Percentiles rank a stretch among this genome's conserved stretches.
phyloP scores from a whole-genome alignment of 1,140 invertebrate species.

The Aphaenogaster rudis region DNA sequence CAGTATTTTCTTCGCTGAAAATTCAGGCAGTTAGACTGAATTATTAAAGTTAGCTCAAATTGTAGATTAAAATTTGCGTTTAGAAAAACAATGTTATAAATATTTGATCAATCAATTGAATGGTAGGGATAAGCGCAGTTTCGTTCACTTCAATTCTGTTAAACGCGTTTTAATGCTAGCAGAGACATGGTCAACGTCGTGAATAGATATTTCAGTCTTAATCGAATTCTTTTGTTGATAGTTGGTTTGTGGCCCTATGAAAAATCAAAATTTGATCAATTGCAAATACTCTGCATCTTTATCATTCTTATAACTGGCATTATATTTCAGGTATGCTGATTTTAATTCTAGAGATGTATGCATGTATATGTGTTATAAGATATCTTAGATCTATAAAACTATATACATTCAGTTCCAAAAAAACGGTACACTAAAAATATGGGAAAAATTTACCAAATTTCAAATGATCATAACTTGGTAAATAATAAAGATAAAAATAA shows the following conservation, averaged over 20 bases:
- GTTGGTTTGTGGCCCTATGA: conserved; percentile 12
- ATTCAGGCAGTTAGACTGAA: background rate
- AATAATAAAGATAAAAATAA: no score
- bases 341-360: background rate
- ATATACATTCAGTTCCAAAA: no score
- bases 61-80: background rate
- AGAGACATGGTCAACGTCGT: background rate
- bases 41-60: background rate
- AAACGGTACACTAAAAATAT: no score
- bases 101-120: background rate
- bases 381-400: background rate
- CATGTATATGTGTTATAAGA: no score
- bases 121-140: background rate
- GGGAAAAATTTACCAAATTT: no score
- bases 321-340: conserved; percentile 10
- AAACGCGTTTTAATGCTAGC: background rate
- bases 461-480: no score
- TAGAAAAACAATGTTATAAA: background rate
- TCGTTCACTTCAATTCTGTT: no score
- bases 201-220: background rate
- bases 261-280: background rate
- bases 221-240: background rate
- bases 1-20: background rate
- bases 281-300: background rate
- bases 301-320: background rate